Base-by-base conservation (phyloP, 2,113 vertebrate species). In the Hippocampus abdominalis region DNA sequence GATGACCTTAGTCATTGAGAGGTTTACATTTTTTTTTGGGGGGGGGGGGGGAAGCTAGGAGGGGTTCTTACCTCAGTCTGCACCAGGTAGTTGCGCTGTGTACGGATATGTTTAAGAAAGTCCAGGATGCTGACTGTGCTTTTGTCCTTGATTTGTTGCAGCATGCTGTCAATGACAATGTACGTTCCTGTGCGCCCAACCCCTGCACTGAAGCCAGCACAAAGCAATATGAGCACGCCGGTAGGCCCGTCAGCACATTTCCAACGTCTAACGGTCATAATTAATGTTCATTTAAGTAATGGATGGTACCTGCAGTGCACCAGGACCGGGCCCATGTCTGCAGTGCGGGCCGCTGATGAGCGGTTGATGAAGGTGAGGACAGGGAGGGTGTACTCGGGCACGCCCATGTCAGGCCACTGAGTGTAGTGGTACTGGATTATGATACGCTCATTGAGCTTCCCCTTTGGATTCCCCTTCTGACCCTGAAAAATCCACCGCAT, bases 161-260 rank as follows among this genome's bases (percentile, higher is more conserved):
- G 94, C 97, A 99, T 99, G 92, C 95, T 97, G 94, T 99, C 97
- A 70, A 99, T 97, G 67, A 98, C 97, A 66, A 99, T 99, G 90
- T 99, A 99, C 51, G 97, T 99, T 87, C 97, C 97, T 36, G 97
- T 99, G 83, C 97, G 94, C 75, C 97, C 97, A 74, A 99, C 97
- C 53, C 97, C 97, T 71, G 97, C 97, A 66, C 97, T 99, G 78
- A 0, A 82, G 72, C 82, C 46, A 85, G 48, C 57, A 75, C 69
- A 77, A 70, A 72, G 69, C 64, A 62, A 23, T 16, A 46, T 83
- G 65, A 87, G 76, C 63, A 32, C 7, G 66, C 73, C 10, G 11
- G 11, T 8, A 56, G 46, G 29, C 70, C 78, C 60, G 27, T 72
- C 63, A 76, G 74, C 78, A 76, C 36, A 63, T 44, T 64, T 64